These are phyloP conservation scores for Cyphomyrus plagiostoma DNA, from an alignment of 2,113 vertebrate genomes.

Conservation along the genomic window DNA sequence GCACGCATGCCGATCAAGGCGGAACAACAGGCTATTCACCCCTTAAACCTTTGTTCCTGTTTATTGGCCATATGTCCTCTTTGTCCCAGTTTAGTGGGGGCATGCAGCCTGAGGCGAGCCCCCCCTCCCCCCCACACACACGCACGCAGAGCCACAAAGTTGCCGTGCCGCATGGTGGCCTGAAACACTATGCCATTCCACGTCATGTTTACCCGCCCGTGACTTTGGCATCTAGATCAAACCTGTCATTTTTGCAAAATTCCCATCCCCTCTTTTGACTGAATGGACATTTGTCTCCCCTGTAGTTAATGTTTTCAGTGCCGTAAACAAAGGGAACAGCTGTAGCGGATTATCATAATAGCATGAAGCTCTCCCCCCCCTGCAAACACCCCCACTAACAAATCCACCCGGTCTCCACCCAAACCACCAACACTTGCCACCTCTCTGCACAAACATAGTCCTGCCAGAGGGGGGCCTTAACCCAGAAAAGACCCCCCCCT, in stretches of 20 bases:
- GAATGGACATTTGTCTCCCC: not conserved
- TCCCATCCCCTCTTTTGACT: not conserved
- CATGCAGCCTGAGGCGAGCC: not conserved
- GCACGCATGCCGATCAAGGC: not conserved
- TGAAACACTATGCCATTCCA: not conserved
- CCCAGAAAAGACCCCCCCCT: not conserved
- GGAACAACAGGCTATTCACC: not conserved
- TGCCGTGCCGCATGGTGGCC: not conserved
- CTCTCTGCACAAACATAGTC: not conserved
- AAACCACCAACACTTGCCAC: not conserved
- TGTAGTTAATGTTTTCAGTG: constrained; percentile 9
- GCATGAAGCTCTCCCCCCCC: not conserved
- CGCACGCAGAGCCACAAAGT: not conserved
- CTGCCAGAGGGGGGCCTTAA: not conserved
- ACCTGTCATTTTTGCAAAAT: not conserved
- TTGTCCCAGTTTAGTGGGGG: constrained; percentile 4
- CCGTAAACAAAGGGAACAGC: constrained; percentile 23
- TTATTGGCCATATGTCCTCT: constrained; percentile 14
- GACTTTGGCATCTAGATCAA: not conserved
- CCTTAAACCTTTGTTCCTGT: constrained; percentile 14
- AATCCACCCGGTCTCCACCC: not conserved
- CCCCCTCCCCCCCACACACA: not conserved
- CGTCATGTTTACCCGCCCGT: not conserved
- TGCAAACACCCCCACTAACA: not conserved
- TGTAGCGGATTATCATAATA: constrained; percentile 14